phyloP scores from a whole-genome alignment of 2,113 vertebrate genomes.

The Campylomormyrus tamandua region DNA sequence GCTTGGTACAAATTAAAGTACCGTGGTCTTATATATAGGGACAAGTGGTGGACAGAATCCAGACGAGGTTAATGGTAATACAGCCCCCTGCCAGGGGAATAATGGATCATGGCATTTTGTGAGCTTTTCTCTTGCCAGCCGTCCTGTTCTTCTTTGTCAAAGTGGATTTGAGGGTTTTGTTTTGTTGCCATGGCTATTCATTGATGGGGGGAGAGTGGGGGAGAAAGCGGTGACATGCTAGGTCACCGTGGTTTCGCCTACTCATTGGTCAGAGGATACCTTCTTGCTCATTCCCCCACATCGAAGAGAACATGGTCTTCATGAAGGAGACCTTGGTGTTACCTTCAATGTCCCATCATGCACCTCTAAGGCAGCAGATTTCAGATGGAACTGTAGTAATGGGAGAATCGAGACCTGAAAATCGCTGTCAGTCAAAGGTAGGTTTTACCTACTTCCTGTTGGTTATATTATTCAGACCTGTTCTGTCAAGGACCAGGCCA shows the following conservation, averaged over 20 bases:
- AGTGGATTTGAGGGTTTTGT: constrained; percentile 42
- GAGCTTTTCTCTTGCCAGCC: constrained; percentile 43
- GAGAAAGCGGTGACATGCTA: constrained; percentile 27
- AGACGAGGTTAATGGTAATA: constrained; percentile 36
- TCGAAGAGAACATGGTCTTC: not conserved
- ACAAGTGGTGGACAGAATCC: constrained; percentile 34
- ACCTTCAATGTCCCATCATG: not conserved
- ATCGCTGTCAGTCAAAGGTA: not conserved
- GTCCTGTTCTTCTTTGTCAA: constrained; percentile 35
- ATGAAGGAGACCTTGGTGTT: not conserved
- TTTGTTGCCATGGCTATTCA: constrained; percentile 41
- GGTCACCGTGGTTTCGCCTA: not conserved
- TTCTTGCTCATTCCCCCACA: not conserved
- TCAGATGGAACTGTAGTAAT: not conserved
- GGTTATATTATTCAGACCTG: not conserved
- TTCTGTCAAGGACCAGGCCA: not conserved
- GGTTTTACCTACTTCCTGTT: not conserved
- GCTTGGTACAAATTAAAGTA: not conserved
- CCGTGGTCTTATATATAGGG: not conserved
- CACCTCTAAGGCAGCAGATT: not conserved
- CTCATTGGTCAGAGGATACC: not conserved
- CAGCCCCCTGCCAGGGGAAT: constrained; percentile 31
- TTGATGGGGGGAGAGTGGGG: constrained; percentile 40
- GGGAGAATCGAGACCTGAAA: not conserved
- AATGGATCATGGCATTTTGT: constrained; percentile 37